phyloP scores from a whole-genome alignment of 2,888 invertebrate genomes.

The Dioctria rufipes region DNA sequence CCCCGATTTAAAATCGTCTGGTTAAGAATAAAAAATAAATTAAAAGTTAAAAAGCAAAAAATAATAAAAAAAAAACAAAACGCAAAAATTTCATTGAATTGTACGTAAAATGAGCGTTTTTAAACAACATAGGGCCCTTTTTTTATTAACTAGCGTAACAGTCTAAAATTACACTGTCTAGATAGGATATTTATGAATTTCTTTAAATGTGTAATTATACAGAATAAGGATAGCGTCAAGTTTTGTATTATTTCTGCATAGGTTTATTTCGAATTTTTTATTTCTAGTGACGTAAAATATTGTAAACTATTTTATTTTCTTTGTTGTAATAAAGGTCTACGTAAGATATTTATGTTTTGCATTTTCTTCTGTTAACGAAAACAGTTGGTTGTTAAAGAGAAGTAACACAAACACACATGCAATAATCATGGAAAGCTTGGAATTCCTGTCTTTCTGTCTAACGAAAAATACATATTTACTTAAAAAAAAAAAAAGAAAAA shows the following conservation, averaged over 20 bases:
- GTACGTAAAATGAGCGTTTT: not conserved
- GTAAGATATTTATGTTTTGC: constrained; percentile 36
- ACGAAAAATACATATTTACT: too few relatives aligned
- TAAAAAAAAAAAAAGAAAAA: too few relatives aligned
- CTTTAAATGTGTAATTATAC: constrained; percentile 50
- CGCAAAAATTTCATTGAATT: too few relatives aligned
- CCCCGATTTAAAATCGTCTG: constrained; percentile 31
- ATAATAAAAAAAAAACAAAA: constrained; percentile 14
- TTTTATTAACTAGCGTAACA: constrained; percentile 40
- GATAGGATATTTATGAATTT: constrained; percentile 55
- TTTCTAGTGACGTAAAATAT: constrained; percentile 35
- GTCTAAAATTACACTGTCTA: constrained; percentile 39
- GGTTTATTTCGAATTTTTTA: constrained; percentile 11
- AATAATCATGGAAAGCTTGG: too few relatives aligned
- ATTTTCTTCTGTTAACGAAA: constrained; percentile 3
- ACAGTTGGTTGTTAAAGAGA: not conserved
- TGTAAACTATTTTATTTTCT: constrained; percentile 44
- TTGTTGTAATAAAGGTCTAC: constrained; percentile 51
- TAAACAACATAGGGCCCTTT: constrained; percentile 27
- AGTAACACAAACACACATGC: not conserved
- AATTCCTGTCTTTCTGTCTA: too few relatives aligned
- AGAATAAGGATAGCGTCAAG: constrained; percentile 43
- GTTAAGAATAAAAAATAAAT: constrained; percentile 33
- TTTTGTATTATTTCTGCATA: constrained; percentile 25
- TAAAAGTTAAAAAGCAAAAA: constrained; percentile 20